Conservation (phyloP, 2,888 invertebrate genomes). For the Dolichopus griseipennis region DNA sequence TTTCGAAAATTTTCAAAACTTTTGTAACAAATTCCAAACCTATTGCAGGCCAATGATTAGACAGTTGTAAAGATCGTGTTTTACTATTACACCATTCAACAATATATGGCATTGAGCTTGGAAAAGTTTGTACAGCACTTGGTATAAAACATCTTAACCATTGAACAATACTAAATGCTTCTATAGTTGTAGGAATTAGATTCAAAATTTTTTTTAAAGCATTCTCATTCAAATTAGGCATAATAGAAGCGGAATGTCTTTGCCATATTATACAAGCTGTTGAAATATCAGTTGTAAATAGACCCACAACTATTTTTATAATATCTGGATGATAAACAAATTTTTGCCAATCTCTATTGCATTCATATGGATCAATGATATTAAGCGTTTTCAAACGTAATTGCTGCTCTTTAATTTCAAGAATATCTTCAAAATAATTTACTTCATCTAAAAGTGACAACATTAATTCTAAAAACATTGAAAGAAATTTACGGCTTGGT, state of each 20-base stretch:
- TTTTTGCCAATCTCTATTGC: conserved; percentile 40
- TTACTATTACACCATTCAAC: conserved; percentile 41
- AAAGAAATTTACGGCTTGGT: conserved; percentile 32
- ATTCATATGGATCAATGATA: conserved; percentile 40
- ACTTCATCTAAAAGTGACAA: conserved; percentile 33
- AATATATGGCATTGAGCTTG: conserved; percentile 35
- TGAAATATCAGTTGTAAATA: conserved; percentile 36
- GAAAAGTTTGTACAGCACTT: conserved; percentile 36
- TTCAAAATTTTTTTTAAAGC: conserved; percentile 33
- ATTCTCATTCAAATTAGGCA: conserved; percentile 32
- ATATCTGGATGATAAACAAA: conserved; percentile 40
- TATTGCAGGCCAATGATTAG: conserved; percentile 41
- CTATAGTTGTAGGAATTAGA: conserved; percentile 35
- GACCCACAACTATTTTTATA: conserved; percentile 31
- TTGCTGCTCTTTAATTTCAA: conserved; percentile 39
- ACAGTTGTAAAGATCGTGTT: conserved; percentile 36
- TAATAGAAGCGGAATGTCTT: conserved; percentile 36
- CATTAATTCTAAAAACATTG: conserved; percentile 33
- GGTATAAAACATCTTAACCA: conserved; percentile 41
- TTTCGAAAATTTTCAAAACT: conserved; percentile 37
- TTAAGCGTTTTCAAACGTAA: conserved; percentile 39
- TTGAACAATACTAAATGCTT: conserved; percentile 37
- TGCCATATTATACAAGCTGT: conserved; percentile 40
- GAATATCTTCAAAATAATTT: conserved; percentile 26
- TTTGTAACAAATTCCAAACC: conserved; percentile 41